Evolutionary conservation across 1,140 invertebrate genomes (phyloP).

Genomic region (Drosophila funebris): DNA sequence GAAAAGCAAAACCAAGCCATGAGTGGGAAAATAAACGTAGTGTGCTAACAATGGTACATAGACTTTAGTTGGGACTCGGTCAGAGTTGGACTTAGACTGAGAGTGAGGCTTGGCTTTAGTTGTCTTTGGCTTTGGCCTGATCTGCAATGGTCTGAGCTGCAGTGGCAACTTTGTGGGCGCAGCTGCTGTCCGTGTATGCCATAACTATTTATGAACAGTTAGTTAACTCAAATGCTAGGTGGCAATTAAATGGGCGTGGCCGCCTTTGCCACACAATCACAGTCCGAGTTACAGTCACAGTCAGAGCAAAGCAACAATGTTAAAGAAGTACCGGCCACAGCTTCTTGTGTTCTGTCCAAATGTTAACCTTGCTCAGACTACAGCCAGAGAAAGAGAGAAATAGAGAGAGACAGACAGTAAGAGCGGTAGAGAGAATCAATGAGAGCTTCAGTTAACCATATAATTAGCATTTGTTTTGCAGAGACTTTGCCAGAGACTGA

Average conservation of each 20-base stretch:
- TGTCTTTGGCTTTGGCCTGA: slow-evolving; percentile 16
- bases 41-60: slow-evolving; percentile 66
- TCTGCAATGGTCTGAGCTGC: slow-evolving; percentile 44
- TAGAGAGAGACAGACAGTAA: background rate
- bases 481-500: too few relatives aligned
- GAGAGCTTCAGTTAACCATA: slow-evolving; percentile 53
- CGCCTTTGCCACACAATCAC: slow-evolving; percentile 23
- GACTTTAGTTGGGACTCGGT: slow-evolving; percentile 12
- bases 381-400: slow-evolving; percentile 11
- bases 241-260: slow-evolving; percentile 79
- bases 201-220: slow-evolving; percentile 83
- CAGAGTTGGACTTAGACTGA: background rate
- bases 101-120: slow-evolving; percentile 10
- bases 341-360: slow-evolving; percentile 43
- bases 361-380: slow-evolving; percentile 40
- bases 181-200: slow-evolving; percentile 75
- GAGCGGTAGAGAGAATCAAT: slow-evolving; percentile 55
- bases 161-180: slow-evolving; percentile 69
- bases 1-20: slow-evolving; percentile 46
- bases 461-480: slow-evolving; percentile 76
- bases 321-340: slow-evolving; percentile 15
- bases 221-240: slow-evolving; percentile 81
- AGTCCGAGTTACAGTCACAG: slow-evolving; percentile 11
- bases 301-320: background rate
- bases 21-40: slow-evolving; percentile 79